Evolutionary conservation across 2,113 vertebrate genomes (phyloP), one percentile per base, ranked within the genome.

Genomic region (Carettochelys insculpta): DNA sequence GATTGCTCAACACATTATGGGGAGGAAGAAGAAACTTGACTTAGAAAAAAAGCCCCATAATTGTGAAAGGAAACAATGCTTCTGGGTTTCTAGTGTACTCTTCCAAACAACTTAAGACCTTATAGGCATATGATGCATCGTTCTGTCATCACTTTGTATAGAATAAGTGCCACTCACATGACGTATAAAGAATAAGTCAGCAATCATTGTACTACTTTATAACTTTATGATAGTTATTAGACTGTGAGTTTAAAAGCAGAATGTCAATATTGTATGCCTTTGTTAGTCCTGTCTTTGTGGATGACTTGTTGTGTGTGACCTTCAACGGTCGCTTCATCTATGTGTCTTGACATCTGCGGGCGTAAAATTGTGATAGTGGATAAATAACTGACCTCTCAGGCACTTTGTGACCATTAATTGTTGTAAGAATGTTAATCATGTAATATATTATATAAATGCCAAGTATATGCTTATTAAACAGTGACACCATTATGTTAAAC

Each of bases 361-460:
- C 47, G 22, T 24, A 45, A 45, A 43, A 45, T 45, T 45, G 71
- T 5, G 71, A 20, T 75, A 45, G 25, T 45, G 24, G 51, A 34
- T 86, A 89, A 0, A 6, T 14, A 53, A 12, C 78, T 22, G 71
- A 45, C 25, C 41, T 75, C 22, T 45, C 12, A 43, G 25, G 22
- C 6, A 43, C 5, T 56, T 3, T 50, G 71, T 27, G 65, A 7
- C 14, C 90, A 17, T 81, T 93, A 82, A 17, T 83, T 45, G 2
- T 27, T 83, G 51, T 77, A 86, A 54, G 31, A 34, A 29, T 95
- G 94, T 91, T 77, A 48, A 83, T 83, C 7, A 77, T 58, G 7
- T 19, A 25, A 88, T 22, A 38, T 1, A 3, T 53, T 81, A 31
- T 7, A 43, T 83, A 86, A 93, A 87, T 14, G 58, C 20, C 41